A percentile compares a stretch with the other conserved stretches of the same genome.
These are phyloP conservation scores for Catocala fraxini DNA, from an alignment of 2,888 invertebrate species.

Conservation along the genomic window DNA sequence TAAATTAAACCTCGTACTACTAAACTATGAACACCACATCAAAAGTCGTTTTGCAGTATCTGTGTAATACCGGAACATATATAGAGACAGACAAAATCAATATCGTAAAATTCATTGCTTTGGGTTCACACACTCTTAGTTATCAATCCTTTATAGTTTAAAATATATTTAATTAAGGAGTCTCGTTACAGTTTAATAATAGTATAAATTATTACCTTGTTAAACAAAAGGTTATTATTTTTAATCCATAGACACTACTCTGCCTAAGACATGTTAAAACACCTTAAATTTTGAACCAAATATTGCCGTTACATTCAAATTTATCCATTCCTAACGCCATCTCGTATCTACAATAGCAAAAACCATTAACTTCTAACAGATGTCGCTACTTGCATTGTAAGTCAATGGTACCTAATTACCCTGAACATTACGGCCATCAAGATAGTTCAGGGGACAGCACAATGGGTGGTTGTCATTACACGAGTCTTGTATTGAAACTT, in stretches of 20 bases:
- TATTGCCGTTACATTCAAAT: background rate
- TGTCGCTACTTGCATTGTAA: slow-evolving; percentile 26
- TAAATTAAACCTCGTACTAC: too few relatives aligned
- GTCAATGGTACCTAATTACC: slow-evolving; percentile 43
- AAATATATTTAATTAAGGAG: too few relatives aligned
- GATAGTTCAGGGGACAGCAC: slow-evolving; percentile 49
- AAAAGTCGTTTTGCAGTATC: too few relatives aligned
- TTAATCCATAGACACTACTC: background rate
- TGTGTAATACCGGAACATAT: too few relatives aligned
- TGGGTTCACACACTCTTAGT: too few relatives aligned
- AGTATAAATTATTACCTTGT: too few relatives aligned
- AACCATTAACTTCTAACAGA: slow-evolving; percentile 26
- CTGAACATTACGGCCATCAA: slow-evolving; percentile 37
- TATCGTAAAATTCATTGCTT: too few relatives aligned
- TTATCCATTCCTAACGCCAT: slow-evolving; percentile 17
- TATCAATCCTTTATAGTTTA: too few relatives aligned
- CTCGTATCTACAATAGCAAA: slow-evolving; percentile 21
- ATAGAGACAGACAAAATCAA: too few relatives aligned
- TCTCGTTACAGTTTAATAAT: too few relatives aligned
- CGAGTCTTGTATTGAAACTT: slow-evolving; percentile 44
- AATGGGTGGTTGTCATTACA: slow-evolving; percentile 45
- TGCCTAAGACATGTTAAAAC: background rate
- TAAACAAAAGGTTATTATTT: background rate
- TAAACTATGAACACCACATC: too few relatives aligned
- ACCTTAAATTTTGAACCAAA: background rate